Base-by-base conservation (phyloP, 37 sponge, comb jelly and placozoan genomes). In the Ephydatia muelleri region DNA sequence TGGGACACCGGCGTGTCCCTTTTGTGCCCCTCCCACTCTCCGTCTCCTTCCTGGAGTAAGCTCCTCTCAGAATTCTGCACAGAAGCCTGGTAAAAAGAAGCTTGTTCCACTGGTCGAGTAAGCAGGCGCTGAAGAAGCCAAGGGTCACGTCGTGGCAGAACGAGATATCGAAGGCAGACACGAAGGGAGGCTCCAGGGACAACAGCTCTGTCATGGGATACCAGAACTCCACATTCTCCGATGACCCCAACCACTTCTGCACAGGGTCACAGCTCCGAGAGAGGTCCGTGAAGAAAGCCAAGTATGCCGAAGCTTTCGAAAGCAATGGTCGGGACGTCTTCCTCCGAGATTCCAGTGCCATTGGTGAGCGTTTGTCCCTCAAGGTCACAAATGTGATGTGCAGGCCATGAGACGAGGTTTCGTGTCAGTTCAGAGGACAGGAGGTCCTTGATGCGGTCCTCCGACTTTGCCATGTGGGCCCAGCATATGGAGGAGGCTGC, bases 221-320 rank as follows among this genome's bases (percentile, higher is more conserved):
- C 92, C 92, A 92, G 25, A 87, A 71, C 0, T 43, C 12, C 35
- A 26, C 29, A 19, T 70, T 26, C 11, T 80, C 80, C 0, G 66
- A 40, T 34, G 12, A n/a, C 0, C 77, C 71, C 65, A 91, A 28
- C 85, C 85, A 87, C 16, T 72, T 23, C 39, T 93, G 84, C 11
- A 80, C 91, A 26, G 68, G 84, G 1, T 1, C 68, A 71, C 81
- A 82, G 68, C 76, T 66, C 25, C 71, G 74, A 29, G 74, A 34
- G 38, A 93, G 73, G 16, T 90, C 80, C 2, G 94, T 82, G 21
- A 93, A 84, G 34, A 93, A 93, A 5, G 85, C 83, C 38, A 93
- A 68, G 21, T 57, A 37, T 25, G 34, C 66, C 34, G 83, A 81
- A 11, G 73, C 33, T 5, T 48, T 67, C 34, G 47, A 65, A 0